Percentiles rank a stretch among this genome's conserved stretches.
These are phyloP conservation scores for Euspilapteryx auroguttella DNA, from an alignment of 2,888 invertebrate genomes.

Conservation along the genomic window DNA sequence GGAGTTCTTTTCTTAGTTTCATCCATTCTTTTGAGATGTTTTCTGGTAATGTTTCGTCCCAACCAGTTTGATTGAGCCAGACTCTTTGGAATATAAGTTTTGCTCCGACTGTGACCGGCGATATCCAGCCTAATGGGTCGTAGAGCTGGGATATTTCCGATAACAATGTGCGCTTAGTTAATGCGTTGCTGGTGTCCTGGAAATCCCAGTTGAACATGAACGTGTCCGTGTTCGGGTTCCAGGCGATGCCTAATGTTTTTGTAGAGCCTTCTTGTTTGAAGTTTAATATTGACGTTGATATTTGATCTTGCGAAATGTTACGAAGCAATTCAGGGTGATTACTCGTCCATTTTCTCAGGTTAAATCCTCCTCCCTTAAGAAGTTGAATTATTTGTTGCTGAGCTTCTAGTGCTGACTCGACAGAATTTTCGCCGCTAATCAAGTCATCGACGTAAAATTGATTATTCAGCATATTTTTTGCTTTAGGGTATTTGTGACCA, in stretches of 20 bases:
- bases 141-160: not conserved
- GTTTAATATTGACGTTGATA: not conserved
- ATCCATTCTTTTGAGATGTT: too few species aligned
- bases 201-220: not conserved
- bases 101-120: not conserved
- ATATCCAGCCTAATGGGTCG: not conserved
- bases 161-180: not conserved
- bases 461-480: not conserved
- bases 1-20: too few species aligned
- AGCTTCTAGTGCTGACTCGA: not conserved
- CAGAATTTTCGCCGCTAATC: not conserved
- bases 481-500: not conserved
- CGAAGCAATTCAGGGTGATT: not conserved
- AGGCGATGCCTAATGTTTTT: not conserved
- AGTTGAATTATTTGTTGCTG: not conserved
- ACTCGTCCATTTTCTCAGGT: not conserved
- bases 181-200: not conserved
- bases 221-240: not conserved
- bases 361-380: not conserved
- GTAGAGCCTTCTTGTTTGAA: not conserved
- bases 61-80: not conserved
- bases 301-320: not conserved
- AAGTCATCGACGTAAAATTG: constrained; percentile 2
- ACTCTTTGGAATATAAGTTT: constrained; percentile 3
- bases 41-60: too few species aligned